These are phyloP conservation scores for Drosophila conformis DNA, from an alignment of 2,888 invertebrate species.

Conservation along the genomic window DNA sequence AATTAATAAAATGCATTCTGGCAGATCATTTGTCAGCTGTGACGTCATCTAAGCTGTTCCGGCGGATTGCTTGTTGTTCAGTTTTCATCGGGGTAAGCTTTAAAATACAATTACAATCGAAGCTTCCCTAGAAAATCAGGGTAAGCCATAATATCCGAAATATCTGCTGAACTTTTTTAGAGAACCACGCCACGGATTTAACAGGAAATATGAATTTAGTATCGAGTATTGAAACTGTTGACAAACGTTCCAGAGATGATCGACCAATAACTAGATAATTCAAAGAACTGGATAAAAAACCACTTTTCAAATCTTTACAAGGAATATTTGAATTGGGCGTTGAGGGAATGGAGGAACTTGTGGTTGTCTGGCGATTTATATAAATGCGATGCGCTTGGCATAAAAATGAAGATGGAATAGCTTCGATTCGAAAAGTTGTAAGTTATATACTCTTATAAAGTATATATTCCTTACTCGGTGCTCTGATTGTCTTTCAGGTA, in stretches of 20 bases:
- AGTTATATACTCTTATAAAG: background rate
- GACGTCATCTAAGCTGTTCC: background rate
- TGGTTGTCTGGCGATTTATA: background rate
- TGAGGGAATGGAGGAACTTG: background rate
- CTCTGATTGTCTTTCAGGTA: background rate
- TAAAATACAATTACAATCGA: too few relatives aligned
- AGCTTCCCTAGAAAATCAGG: too few relatives aligned
- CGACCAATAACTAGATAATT: background rate
- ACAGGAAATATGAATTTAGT: too few relatives aligned
- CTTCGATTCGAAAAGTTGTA: background rate
- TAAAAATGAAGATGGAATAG: background rate
- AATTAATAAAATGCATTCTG: background rate
- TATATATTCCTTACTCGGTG: background rate
- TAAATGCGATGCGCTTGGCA: background rate
- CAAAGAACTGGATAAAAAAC: background rate
- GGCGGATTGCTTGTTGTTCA: background rate
- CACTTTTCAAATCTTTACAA: background rate
- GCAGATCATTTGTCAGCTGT: background rate
- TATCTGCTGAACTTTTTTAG: too few relatives aligned
- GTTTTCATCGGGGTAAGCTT: too few relatives aligned
- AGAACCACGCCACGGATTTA: too few relatives aligned
- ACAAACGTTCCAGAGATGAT: too few relatives aligned
- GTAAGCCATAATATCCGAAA: too few relatives aligned
- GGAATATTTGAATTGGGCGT: too few relatives aligned
- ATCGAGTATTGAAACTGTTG: too few relatives aligned